Conservation (phyloP, 2,797 vertebrate genomes). For the Acrocephalus scirpaceus region DNA sequence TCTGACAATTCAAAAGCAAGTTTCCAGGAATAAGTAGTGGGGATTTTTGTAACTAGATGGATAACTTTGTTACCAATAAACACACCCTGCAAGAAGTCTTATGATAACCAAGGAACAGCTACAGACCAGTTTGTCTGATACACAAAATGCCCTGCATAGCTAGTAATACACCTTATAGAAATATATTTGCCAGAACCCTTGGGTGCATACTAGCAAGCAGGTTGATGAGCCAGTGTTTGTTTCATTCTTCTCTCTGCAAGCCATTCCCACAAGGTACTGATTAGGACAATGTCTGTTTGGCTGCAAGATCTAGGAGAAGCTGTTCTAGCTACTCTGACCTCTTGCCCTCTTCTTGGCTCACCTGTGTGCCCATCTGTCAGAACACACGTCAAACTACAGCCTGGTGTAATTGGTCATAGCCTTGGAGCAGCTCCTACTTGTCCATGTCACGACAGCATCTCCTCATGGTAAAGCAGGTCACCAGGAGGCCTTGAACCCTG, state of each 20-base stretch:
- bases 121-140: background rate
- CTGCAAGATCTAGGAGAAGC: background rate
- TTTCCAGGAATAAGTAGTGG: background rate
- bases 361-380: background rate
- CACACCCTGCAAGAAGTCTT: background rate
- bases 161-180: background rate
- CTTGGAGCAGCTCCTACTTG: background rate
- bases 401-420: background rate
- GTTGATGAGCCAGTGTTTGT: background rate
- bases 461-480: background rate
- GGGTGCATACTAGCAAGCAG: background rate
- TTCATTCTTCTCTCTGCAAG: background rate
- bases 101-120: background rate
- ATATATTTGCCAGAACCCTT: background rate
- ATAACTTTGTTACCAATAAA: background rate
- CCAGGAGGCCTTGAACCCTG: background rate
- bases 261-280: background rate
- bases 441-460: background rate
- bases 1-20: background rate
- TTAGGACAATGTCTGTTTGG: background rate
- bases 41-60: background rate
- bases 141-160: background rate
- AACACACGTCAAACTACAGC: background rate
- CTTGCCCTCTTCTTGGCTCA: background rate
- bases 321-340: background rate